Base-by-base conservation (phyloP, 2,888 invertebrate genomes). In the Ferdinandea cuprea region DNA sequence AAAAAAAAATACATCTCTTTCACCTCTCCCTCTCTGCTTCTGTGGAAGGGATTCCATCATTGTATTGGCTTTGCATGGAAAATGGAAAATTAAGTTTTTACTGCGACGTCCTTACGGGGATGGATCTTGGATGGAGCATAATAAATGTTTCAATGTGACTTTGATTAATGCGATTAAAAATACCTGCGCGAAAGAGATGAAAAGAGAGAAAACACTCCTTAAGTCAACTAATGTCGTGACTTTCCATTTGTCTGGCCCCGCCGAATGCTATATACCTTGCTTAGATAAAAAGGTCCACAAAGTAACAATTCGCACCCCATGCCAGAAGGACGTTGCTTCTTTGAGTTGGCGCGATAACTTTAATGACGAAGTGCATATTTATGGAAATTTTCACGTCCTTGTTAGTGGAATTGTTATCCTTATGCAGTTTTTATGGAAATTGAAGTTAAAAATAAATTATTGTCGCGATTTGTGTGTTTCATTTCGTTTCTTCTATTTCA, bases 101-200 rank as follows among this genome's bases (percentile, higher is more conserved):
- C 15, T 6, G 40, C 58, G 13, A 48, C 58, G 13, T 52, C 21
- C 66, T 21, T 25, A 11, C 19, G 19, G 44, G 40, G 13, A 19
- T 21, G 50, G n/a, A n/a, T n/a, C n/a, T n/a, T n/a, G n/a, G 40
- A 19, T 9, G 17, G 65, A 25, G 35, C n/a, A 74, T 63, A 69
- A 66, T 63, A 69, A 80, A 74, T 80, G 63, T 74, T 68, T 63
- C 56, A 54, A 54, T 56, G 80, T 74, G 69, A 74, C 63, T 69
- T 63, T 80, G 80, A 80, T 80, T 71, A 80, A 80, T 80, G 63
- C 65, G 63, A 80, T 80, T 80, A 80, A 76, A 74, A 80, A 50
- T 68, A 17, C 48, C 37, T 40, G 1, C 3, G 6, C 9, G 13
- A 54, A 42, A 71, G n/a, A 3, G 6, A 21, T 15, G n/a, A 32